Percentiles rank a stretch among this genome's conserved stretches.
Conservation (phyloP, 23 tunicate genomes). For the Styela clava region DNA sequence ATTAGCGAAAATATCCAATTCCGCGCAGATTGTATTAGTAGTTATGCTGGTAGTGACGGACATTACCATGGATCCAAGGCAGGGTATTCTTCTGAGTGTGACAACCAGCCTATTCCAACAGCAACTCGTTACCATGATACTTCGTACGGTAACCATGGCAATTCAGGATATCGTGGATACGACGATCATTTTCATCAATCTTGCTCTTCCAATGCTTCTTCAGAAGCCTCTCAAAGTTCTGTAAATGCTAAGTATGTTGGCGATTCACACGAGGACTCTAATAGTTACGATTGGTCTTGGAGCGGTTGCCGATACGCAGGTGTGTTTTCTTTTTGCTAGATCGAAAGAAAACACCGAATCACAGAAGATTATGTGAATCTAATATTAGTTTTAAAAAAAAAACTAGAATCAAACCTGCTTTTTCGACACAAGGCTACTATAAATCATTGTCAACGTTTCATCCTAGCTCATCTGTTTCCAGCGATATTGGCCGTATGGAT, state of each 20-base stretch:
- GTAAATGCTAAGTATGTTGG: background rate
- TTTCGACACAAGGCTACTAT: too few relatives aligned
- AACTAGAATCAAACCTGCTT: too few relatives aligned
- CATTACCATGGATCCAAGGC: slow-evolving; percentile 8
- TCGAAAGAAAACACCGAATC: too few relatives aligned
- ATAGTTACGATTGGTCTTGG: background rate
- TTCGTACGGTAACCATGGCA: slow-evolving; percentile 4
- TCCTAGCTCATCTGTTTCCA: too few relatives aligned
- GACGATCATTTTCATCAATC: background rate
- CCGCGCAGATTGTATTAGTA: background rate
- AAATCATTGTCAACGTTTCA: too few relatives aligned
- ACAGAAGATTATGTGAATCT: too few relatives aligned
- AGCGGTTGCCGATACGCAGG: background rate
- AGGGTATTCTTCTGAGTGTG: background rate
- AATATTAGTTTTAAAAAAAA: too few relatives aligned
- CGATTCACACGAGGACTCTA: background rate
- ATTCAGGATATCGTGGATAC: background rate
- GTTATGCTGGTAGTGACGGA: background rate
- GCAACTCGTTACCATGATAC: background rate
- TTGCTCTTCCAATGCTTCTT: background rate
- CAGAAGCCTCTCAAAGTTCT: background rate
- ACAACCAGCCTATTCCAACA: background rate
- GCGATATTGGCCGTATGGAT: too few relatives aligned
- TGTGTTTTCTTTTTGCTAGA: too few relatives aligned
- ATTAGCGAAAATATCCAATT: background rate